Percentiles rank a stretch among this genome's conserved stretches.
Conservation (phyloP, 2,113 vertebrate genomes). For the Clarias batrachus region DNA sequence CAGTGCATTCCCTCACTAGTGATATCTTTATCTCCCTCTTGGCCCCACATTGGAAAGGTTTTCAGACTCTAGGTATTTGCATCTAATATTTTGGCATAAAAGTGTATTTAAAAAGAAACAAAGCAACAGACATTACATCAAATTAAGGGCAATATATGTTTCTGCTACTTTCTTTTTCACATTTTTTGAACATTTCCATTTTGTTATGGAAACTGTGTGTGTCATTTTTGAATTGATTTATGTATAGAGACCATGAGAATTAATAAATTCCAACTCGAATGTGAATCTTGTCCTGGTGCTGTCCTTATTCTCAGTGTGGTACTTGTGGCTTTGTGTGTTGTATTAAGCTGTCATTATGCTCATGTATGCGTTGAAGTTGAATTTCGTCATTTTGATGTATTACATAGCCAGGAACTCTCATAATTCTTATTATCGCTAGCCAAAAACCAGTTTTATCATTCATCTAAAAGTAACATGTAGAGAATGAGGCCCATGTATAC, state of each 20-base stretch:
- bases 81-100: slow-evolving; percentile 27
- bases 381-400: slow-evolving; percentile 21
- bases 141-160: background rate
- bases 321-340: background rate
- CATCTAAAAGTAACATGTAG: slow-evolving; percentile 46
- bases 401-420: slow-evolving; percentile 1
- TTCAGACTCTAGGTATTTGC: slow-evolving; percentile 24
- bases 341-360: background rate
- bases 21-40: slow-evolving; percentile 36
- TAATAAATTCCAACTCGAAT: slow-evolving; percentile 42
- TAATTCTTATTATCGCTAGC: slow-evolving; percentile 6
- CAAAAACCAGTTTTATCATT: slow-evolving; percentile 40
- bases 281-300: background rate
- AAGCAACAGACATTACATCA: background rate
- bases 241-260: slow-evolving; percentile 38
- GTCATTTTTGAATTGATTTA: slow-evolving; percentile 40
- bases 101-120: background rate
- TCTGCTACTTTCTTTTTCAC: slow-evolving; percentile 17
- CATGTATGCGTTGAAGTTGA: slow-evolving; percentile 2
- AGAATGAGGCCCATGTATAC: slow-evolving; percentile 43
- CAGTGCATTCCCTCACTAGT: slow-evolving; percentile 3
- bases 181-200: background rate
- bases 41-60: slow-evolving; percentile 20
- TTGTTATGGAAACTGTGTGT: background rate
- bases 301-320: background rate